Evolutionary conservation across 2,888 invertebrate genomes (phyloP).

Genomic region (Orthosia incerta): DNA sequence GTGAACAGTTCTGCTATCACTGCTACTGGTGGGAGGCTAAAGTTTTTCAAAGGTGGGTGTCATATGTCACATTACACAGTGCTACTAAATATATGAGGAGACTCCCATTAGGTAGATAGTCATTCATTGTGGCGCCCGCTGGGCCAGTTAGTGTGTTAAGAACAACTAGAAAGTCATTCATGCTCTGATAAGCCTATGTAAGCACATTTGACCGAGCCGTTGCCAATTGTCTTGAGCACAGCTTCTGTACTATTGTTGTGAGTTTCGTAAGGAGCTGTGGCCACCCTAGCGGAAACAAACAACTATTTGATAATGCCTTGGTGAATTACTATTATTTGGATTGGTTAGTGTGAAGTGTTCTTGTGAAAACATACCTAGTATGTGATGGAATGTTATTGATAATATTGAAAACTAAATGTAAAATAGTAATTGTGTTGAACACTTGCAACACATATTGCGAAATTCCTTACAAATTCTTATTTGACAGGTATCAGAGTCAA

Average conservation of each 20-base stretch:
- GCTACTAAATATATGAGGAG: slow-evolving; percentile 42
- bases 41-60: slow-evolving; percentile 94
- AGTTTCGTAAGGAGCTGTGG: slow-evolving; percentile 83
- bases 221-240: slow-evolving; percentile 85
- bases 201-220: slow-evolving; percentile 82
- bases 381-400: slow-evolving; percentile 30
- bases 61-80: slow-evolving; percentile 54
- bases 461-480: slow-evolving; percentile 51
- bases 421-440: slow-evolving; percentile 26
- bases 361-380: slow-evolving; percentile 33
- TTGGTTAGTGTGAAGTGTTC: slow-evolving; percentile 25
- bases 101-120: slow-evolving; percentile 43
- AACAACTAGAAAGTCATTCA: slow-evolving; percentile 90
- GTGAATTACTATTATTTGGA: slow-evolving; percentile 47
- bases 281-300: slow-evolving; percentile 81
- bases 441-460: slow-evolving; percentile 37
- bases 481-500: slow-evolving; percentile 44
- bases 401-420: slow-evolving; percentile 23
- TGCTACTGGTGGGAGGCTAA: slow-evolving; percentile 93
- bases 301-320: slow-evolving; percentile 59
- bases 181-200: slow-evolving; percentile 89
- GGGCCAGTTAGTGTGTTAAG: slow-evolving; percentile 65
- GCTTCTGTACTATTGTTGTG: slow-evolving; percentile 86
- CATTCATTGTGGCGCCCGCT: slow-evolving; percentile 54
- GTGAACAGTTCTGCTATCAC: slow-evolving; percentile 85